Evolutionary conservation across 1,140 invertebrate genomes (phyloP), one percentile per base, ranked within the genome.

Genomic region (Zaprionus gabonicus): DNA sequence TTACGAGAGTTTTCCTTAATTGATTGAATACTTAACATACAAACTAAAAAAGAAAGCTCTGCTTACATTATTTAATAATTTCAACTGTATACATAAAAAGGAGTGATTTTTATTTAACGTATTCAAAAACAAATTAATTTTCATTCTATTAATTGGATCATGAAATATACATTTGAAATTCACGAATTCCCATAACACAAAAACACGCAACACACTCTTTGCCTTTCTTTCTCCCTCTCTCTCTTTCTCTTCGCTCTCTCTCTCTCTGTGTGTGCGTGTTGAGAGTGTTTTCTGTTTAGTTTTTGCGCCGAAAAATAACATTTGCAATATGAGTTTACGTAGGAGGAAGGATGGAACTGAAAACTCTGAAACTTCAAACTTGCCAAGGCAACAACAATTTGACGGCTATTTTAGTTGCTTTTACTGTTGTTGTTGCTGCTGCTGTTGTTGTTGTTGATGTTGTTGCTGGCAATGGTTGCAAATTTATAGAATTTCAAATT

Each of bases 401-500:
- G 71, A 74, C 66, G 65, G 49, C 34, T 68, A 13, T 67, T 34
- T 34, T 34, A 34, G 31, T 28, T 31, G 28, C 23, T 67, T 58
- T 67, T 59, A 59, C 49, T 59, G 36, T 71, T 51, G 27, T 70
- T 62, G 59, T 62, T 27, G 58, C 41, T 59, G 64, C 17, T 62
- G 57, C 41, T 59, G 64, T 55, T 59, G 34, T 71, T 51, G 27
- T 70, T 62, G 59, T 62, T 78, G 38, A 28, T 70, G 68, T 34
- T 27, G 58, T 53, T 59, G 64, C 17, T 62, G 57, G 36, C 57
- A n/a, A 65, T 81, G 76, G 64, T 76, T 81, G 76, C 71, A 76
- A 81, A 80, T 77, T 86, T 86, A 82, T 82, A 82, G 82, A 86
- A 86, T 87, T 87, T 75, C 71, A 82, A 80, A 87, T 82, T 86